Conservation (phyloP, 2,797 vertebrate species). For the Smutsia gigantea region DNA sequence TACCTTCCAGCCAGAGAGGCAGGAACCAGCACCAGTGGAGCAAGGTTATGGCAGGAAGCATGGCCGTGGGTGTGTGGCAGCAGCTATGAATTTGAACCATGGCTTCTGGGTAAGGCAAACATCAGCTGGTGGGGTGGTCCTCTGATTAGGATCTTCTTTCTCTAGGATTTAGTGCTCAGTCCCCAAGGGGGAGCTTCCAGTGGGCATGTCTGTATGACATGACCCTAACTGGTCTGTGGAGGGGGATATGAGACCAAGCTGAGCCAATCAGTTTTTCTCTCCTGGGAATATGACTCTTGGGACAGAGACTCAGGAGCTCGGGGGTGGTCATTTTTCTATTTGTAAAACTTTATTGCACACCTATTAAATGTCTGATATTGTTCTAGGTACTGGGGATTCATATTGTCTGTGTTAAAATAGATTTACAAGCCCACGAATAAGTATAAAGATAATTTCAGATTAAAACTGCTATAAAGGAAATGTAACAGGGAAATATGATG, state of each 20-base stretch:
- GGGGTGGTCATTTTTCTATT: neutral
- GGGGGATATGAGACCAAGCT: neutral
- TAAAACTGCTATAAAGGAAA: neutral
- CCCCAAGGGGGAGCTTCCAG: too few relatives aligned
- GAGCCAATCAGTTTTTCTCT: neutral
- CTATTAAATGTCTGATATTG: neutral
- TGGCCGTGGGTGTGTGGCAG: neutral
- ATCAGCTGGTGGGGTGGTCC: neutral
- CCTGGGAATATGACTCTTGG: neutral
- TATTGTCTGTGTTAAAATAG: neutral
- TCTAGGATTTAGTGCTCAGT: too few relatives aligned
- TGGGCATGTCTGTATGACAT: neutral
- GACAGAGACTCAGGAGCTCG: neutral
- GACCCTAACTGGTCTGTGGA: neutral
- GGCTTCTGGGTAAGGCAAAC: neutral
- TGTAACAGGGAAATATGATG: neutral
- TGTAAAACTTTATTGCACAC: neutral
- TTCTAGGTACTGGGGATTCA: neutral
- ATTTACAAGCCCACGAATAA: neutral
- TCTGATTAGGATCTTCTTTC: neutral
- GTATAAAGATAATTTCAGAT: neutral
- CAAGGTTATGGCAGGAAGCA: fast-evolving
- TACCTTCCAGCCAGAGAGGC: neutral
- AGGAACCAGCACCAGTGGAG: fast-evolving
- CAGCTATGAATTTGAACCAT: neutral